phyloP scores from a whole-genome alignment of 2,113 vertebrate species.

The Connochaetes taurinus region DNA sequence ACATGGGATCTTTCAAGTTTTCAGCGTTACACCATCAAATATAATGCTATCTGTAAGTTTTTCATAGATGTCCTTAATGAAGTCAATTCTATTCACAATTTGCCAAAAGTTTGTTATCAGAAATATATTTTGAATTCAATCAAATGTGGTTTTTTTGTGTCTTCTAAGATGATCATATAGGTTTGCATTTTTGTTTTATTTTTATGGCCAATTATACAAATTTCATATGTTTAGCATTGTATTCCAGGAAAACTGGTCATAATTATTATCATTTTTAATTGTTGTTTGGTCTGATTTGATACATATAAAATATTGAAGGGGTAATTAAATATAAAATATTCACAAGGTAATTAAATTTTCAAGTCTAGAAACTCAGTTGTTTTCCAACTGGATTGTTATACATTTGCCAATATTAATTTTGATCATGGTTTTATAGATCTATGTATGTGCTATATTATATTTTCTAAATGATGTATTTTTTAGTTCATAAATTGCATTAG shows the following conservation, averaged over 20 bases:
- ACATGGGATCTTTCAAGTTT: not conserved
- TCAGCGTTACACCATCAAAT: not conserved
- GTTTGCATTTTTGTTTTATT: not conserved
- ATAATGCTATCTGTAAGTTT: not conserved
- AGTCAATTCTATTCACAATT: not conserved
- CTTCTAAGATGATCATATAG: not conserved
- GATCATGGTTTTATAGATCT: not conserved
- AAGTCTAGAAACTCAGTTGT: not conserved
- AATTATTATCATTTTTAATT: not conserved
- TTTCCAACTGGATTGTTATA: not conserved
- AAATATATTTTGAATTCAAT: not conserved
- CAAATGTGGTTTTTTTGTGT: not conserved
- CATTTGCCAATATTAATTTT: not conserved
- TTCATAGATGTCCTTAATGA: not conserved
- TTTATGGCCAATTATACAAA: not conserved
- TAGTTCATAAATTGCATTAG: not conserved
- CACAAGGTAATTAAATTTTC: not conserved
- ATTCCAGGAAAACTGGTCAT: not conserved
- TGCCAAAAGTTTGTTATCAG: not conserved
- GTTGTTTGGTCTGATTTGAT: not conserved
- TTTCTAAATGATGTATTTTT: not conserved
- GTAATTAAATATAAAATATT: conserved; percentile 8
- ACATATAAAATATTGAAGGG: not conserved
- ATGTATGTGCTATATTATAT: not conserved
- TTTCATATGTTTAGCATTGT: not conserved